A percentile compares a stretch with the other conserved stretches of the same genome.
phyloP scores from a whole-genome alignment of 64 coral and sea anemone species.

The Astreopora myriophthalma region DNA sequence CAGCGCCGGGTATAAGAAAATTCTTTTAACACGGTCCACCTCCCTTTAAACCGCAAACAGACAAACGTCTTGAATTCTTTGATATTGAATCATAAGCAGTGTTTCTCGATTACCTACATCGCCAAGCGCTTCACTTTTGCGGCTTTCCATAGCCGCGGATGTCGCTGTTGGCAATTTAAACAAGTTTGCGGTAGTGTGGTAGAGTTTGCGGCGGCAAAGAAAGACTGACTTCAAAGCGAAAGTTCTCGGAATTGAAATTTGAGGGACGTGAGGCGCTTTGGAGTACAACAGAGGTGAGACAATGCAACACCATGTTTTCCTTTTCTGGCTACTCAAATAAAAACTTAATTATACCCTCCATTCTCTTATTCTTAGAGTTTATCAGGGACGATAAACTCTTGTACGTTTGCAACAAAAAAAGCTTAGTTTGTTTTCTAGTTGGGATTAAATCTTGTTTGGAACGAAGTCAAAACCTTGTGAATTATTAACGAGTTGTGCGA shows the following conservation, averaged over 20 bases:
- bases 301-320: not conserved
- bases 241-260: not conserved
- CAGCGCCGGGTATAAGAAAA: not conserved
- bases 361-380: not conserved
- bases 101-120: not conserved
- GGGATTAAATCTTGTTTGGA: not conserved
- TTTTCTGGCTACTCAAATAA: not conserved
- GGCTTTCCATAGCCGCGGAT: not conserved
- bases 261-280: not conserved
- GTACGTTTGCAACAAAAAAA: not conserved
- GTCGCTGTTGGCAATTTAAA: not conserved
- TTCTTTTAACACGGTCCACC: not conserved
- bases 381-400: not conserved
- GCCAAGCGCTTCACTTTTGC: not conserved
- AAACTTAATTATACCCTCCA: not conserved
- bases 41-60: not conserved
- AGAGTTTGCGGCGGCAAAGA: not conserved
- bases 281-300: not conserved
- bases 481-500: slow-evolving; percentile 17
- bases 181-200: not conserved
- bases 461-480: not conserved
- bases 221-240: not conserved
- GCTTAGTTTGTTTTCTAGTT: not conserved
- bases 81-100: slow-evolving; percentile 5
- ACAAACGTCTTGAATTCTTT: slow-evolving; percentile 1